Evolutionary conservation across 2,888 invertebrate species (phyloP).

Genomic region (Byasa hedistus): DNA sequence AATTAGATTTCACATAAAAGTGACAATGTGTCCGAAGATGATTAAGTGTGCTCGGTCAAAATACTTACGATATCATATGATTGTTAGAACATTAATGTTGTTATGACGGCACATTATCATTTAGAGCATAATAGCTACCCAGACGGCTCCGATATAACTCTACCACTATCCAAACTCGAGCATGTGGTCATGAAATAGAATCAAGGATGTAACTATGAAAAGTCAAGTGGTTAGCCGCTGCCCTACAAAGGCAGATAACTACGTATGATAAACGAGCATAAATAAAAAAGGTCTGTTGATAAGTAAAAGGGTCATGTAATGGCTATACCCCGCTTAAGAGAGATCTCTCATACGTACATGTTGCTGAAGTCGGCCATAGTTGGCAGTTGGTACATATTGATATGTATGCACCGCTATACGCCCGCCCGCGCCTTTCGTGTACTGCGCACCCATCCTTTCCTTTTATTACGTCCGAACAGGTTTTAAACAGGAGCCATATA

Average conservation of each 20-base stretch:
- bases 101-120: too few relatives aligned
- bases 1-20: too few relatives aligned
- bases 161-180: too few relatives aligned
- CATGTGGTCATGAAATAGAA: too few relatives aligned
- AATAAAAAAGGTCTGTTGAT: neutral
- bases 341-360: conserved; percentile 60
- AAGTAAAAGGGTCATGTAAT: conserved; percentile 13
- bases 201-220: too few relatives aligned
- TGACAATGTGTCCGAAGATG: too few relatives aligned
- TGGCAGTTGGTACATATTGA: conserved; percentile 48
- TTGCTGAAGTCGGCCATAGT: conserved; percentile 43
- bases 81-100: too few relatives aligned
- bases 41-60: too few relatives aligned
- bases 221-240: too few relatives aligned
- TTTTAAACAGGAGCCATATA: conserved; percentile 58
- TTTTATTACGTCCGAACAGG: conserved; percentile 60
- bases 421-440: conserved; percentile 39
- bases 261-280: neutral
- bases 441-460: conserved; percentile 40
- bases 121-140: too few relatives aligned
- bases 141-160: too few relatives aligned
- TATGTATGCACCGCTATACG: conserved; percentile 49
- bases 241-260: neutral
- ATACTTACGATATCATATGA: too few relatives aligned
- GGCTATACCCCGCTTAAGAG: conserved; percentile 48